Evolutionary conservation across 2,113 vertebrate species (phyloP).

Genomic region (Platichthys flesus): DNA sequence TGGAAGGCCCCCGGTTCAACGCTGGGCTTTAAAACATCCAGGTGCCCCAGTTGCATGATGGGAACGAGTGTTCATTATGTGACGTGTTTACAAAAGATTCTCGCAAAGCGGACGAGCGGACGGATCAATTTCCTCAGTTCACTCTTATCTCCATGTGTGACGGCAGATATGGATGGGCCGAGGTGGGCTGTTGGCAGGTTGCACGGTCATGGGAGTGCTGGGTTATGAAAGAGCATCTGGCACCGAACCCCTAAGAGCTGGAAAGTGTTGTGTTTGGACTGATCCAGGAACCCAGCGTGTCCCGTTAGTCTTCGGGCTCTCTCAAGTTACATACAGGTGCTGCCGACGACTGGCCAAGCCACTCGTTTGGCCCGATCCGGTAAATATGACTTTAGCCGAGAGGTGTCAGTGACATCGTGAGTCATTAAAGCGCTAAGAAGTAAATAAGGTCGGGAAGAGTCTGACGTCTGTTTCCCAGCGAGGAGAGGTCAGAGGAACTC

Average conservation of each 20-base stretch:
- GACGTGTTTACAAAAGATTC: not conserved
- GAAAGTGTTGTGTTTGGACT: slow-evolving; percentile 43
- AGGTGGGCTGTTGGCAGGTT: slow-evolving; percentile 58
- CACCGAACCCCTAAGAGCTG: slow-evolving; percentile 49
- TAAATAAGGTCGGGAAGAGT: slow-evolving; percentile 28
- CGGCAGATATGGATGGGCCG: slow-evolving; percentile 46
- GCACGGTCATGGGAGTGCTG: slow-evolving; percentile 41
- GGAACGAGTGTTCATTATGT: slow-evolving; percentile 8
- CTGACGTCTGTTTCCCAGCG: not conserved
- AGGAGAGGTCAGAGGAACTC: not conserved
- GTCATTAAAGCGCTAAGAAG: slow-evolving; percentile 59
- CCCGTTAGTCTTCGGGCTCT: slow-evolving; percentile 64
- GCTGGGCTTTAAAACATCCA: not conserved
- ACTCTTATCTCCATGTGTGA: slow-evolving; percentile 38
- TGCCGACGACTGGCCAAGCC: slow-evolving; percentile 48
- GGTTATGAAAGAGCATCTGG: slow-evolving; percentile 66
- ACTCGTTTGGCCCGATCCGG: slow-evolving; percentile 61
- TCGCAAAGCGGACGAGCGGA: not conserved
- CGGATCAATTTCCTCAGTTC: slow-evolving; percentile 15
- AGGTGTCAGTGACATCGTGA: slow-evolving; percentile 67
- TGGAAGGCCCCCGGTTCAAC: slow-evolving; percentile 43
- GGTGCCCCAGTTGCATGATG: slow-evolving; percentile 27
- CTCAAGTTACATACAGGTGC: slow-evolving; percentile 68
- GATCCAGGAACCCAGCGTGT: slow-evolving; percentile 59
- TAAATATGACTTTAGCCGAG: slow-evolving; percentile 68